Conservation (phyloP, 2,888 invertebrate species). For the Eucera pruinosa region DNA sequence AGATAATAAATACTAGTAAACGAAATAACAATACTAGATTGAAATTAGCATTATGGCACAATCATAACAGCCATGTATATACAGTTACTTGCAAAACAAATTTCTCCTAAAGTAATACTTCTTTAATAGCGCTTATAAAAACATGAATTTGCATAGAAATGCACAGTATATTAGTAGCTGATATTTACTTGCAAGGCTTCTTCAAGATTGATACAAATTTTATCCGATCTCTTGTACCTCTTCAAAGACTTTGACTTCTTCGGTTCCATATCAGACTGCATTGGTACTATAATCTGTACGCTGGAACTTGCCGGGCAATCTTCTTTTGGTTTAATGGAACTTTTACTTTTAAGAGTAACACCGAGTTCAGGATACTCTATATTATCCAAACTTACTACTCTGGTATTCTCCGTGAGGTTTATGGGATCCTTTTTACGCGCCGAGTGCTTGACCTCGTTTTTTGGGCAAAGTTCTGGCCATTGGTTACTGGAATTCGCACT, state of each 20-base stretch:
- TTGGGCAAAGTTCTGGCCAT: constrained; percentile 50
- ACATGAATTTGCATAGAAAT: too few relatives aligned
- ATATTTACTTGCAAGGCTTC: constrained; percentile 66
- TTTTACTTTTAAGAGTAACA: neutral
- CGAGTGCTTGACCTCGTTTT: constrained; percentile 9
- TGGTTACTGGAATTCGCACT: constrained; percentile 1
- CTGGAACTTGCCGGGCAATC: neutral
- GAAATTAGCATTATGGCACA: too few relatives aligned
- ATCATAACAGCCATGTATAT: too few relatives aligned
- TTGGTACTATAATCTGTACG: constrained; percentile 12
- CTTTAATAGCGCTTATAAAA: too few relatives aligned
- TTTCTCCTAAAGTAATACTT: too few relatives aligned
- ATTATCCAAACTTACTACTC: constrained; percentile 4
- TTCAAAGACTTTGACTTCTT: neutral
- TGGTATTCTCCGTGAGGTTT: neutral
- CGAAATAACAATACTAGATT: too few relatives aligned
- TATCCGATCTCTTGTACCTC: constrained; percentile 33
- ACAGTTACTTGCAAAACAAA: too few relatives aligned
- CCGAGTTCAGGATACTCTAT: constrained; percentile 48
- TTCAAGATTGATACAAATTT: constrained; percentile 65
- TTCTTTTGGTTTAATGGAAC: neutral
- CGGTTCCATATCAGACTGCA: neutral
- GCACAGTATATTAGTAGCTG: too few relatives aligned
- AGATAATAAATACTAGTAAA: too few relatives aligned
- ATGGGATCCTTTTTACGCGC: neutral